Base-by-base conservation (phyloP, 1,140 invertebrate genomes). In the Laupala kohalensis region DNA sequence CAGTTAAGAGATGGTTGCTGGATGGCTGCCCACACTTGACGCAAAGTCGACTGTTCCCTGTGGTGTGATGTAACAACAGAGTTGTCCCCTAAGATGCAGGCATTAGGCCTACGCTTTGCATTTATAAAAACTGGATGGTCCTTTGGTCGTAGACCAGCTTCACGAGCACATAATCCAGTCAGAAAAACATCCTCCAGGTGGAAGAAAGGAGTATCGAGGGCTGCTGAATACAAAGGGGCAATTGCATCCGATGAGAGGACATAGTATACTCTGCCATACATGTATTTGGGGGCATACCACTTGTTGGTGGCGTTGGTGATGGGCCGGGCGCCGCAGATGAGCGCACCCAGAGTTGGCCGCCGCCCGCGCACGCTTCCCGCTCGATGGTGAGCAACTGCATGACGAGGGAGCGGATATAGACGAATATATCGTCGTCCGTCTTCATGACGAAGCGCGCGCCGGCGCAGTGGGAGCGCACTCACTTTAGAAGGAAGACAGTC, bases 111-210 rank as follows among this genome's bases (percentile, higher is more conserved):
- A 12, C 24, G 79, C 69, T 81, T 82, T 24, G 81, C 73, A 75
- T 87, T 88, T 72, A 84, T 86, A 73, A 88, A 89, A 13, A 84
- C 85, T n/a, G 82, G 78, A 78, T 88, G 82, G 78, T 86, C 84
- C 3, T 79, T 75, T 4, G 86, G 86, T 53, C 77, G 79, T 6
- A 87, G 76, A 69, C 82, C 81, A 6, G 83, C 83, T 64, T 76
- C 76, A 67, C 78, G 80, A 1, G 85, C 84, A 73, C 85, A 84
- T 53, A 87, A 77, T 28, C 81, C 94, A 6, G 93, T 95, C 19
- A 95, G 86, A 78, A 89, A 96, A 67, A 95, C 89, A 78, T 95
- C 94, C 78, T 96, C 94, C 25, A 94, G 78, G 77, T 93, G 90
- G 73, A 94, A 85, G 37, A 92, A 81, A 6, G 87, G 86, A 13